Evolutionary conservation across 2,888 invertebrate species (phyloP).

Genomic region (Galeopsomyia nigrocyanea): DNA sequence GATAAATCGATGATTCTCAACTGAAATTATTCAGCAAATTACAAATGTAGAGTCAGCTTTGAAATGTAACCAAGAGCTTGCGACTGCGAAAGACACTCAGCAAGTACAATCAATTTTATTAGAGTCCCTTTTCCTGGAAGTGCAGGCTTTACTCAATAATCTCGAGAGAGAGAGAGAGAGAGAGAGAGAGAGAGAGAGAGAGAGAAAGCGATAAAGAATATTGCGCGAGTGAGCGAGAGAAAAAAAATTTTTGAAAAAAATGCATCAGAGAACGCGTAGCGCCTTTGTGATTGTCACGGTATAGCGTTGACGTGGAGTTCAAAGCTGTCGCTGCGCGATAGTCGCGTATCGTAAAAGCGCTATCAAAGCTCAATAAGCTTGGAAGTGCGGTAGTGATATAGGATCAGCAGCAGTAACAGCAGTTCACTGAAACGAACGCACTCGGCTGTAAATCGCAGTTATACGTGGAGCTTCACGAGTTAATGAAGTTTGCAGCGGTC

Average conservation of each 20-base stretch:
- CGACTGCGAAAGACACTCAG: background rate
- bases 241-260: conserved; percentile 6
- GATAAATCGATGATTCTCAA: background rate
- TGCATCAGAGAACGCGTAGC: background rate
- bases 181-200: background rate
- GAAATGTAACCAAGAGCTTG: background rate
- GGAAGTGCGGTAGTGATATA: background rate
- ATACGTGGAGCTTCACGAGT: conserved; percentile 19
- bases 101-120: conserved; percentile 10
- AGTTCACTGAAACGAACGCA: conserved; percentile 2
- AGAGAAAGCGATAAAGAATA: background rate
- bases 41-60: conserved; percentile 16
- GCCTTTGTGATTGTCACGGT: background rate
- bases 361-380: too few relatives aligned
- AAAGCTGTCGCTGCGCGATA: background rate
- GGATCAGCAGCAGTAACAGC: background rate
- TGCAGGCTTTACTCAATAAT: conserved; percentile 11
- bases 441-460: background rate
- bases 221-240: background rate
- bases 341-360: too few relatives aligned
- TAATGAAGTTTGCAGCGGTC: conserved; percentile 40
- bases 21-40: conserved; percentile 7
- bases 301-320: background rate
- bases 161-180: background rate
- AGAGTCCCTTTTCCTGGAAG: background rate